phyloP scores from a whole-genome alignment of 2,797 vertebrate genomes.

The Premnoplex brunnescens region DNA sequence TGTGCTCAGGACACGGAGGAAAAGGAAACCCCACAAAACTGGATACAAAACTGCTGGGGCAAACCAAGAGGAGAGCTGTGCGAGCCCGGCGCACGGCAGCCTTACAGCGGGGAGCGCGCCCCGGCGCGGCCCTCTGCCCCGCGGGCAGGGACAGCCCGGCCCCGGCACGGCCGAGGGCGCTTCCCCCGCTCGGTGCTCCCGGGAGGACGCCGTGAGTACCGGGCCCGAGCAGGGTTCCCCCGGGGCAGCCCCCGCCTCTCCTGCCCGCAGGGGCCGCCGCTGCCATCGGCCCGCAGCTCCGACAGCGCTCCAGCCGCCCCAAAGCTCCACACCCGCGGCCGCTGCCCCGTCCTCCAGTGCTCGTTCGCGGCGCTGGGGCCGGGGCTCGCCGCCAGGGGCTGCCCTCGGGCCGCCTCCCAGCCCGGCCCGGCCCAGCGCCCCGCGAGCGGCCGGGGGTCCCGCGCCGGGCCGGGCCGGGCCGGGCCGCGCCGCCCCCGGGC shows the following conservation, averaged over 20 bases:
- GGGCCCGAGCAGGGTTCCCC: no score
- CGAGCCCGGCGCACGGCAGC: not conserved
- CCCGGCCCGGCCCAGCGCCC: not conserved
- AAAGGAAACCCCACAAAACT: not conserved
- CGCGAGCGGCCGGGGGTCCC: conserved; percentile 18
- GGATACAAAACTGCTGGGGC: not conserved
- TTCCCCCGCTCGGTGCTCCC: not conserved
- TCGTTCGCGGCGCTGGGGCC: not conserved
- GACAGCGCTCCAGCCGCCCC: no score
- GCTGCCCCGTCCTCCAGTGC: no score
- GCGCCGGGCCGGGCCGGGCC: not conserved
- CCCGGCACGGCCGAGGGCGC: rapidly evolving
- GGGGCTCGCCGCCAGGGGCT: not conserved
- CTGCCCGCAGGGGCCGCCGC: no score
- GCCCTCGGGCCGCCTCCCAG: not conserved
- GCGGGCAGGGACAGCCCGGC: not conserved
- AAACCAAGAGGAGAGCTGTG: not conserved
- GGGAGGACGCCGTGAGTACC: not conserved
- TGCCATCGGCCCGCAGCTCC: no score
- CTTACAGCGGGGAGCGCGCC: not conserved
- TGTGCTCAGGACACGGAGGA: not conserved
- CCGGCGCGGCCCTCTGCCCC: not conserved
- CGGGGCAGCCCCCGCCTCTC: no score
- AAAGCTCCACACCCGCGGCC: no score
- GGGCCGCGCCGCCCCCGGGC: not conserved